Percentiles rank a stretch among this genome's conserved stretches.
These are phyloP conservation scores for Aphodius sticticus DNA, from an alignment of 2,888 invertebrate genomes.

Conservation along the genomic window DNA sequence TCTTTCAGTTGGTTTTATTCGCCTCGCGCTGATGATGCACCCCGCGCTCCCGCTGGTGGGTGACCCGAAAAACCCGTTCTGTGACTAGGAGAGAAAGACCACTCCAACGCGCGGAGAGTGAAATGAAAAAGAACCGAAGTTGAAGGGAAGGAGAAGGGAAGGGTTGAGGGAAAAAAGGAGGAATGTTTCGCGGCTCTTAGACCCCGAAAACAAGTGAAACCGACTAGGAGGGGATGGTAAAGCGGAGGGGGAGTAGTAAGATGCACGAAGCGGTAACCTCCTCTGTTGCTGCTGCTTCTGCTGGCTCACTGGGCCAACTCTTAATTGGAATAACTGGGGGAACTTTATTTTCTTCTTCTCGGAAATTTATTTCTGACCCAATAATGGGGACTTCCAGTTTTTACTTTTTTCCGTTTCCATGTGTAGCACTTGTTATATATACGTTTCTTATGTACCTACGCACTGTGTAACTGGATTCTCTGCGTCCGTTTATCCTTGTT, in stretches of 20 bases:
- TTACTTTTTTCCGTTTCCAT: neutral
- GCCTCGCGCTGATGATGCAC: neutral
- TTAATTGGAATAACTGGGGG: constrained; percentile 4
- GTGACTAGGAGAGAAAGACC: neutral
- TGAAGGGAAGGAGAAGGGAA: neutral
- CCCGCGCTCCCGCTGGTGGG: neutral
- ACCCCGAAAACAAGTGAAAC: constrained; percentile 4
- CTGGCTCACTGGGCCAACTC: constrained; percentile 4
- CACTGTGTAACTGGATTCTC: neutral
- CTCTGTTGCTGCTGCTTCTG: neutral
- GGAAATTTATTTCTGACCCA: constrained; percentile 4
- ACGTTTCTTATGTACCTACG: neutral
- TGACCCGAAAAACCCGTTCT: neutral
- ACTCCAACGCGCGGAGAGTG: neutral
- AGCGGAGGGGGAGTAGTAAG: neutral
- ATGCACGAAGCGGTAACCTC: neutral
- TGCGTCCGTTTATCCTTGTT: neutral
- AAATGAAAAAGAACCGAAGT: neutral
- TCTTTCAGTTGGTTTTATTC: neutral
- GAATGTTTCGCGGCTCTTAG: neutral
- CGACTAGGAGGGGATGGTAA: neutral
- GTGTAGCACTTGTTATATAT: neutral
- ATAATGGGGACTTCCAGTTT: neutral
- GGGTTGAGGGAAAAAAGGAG: neutral
- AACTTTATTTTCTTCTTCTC: neutral